These are phyloP conservation scores for Anguilla obscura DNA, from an alignment of 2,797 vertebrate genomes.

Conservation along the genomic window DNA sequence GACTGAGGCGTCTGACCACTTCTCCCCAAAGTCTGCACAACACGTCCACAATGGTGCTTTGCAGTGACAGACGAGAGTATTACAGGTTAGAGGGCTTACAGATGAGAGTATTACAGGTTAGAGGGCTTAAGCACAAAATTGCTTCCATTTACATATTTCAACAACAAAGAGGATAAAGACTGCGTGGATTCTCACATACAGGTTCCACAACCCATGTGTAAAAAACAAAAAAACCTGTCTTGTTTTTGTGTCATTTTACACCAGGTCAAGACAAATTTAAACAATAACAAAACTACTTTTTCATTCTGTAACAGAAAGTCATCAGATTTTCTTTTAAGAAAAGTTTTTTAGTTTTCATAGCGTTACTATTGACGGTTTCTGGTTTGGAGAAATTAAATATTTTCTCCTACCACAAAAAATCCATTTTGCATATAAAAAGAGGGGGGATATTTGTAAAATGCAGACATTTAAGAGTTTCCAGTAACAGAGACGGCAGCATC, in stretches of 20 bases:
- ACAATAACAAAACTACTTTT: neutral
- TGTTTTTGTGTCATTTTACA: neutral
- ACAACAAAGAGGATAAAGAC: neutral
- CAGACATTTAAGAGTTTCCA: constrained; percentile 1
- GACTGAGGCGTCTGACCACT: neutral
- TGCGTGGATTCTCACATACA: neutral
- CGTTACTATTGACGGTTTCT: constrained; percentile 5
- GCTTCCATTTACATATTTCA: neutral
- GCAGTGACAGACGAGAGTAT: neutral
- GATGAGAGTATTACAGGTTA: neutral
- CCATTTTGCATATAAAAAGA: neutral
- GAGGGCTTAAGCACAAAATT: neutral
- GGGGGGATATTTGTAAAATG: neutral
- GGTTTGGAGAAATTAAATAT: constrained; percentile 10
- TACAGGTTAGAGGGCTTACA: neutral
- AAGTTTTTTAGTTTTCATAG: neutral
- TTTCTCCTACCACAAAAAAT: constrained; percentile 7
- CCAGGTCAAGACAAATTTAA: neutral
- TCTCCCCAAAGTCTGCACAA: neutral
- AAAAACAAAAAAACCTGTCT: neutral
- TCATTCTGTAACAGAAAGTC: neutral
- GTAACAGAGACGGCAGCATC: neutral
- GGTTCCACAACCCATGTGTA: neutral
- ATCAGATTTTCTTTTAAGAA: neutral
- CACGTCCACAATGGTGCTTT: neutral